These are phyloP conservation scores for Brachyhypopomus gauderio DNA, from an alignment of 2,113 vertebrate species.

Conservation along the genomic window DNA sequence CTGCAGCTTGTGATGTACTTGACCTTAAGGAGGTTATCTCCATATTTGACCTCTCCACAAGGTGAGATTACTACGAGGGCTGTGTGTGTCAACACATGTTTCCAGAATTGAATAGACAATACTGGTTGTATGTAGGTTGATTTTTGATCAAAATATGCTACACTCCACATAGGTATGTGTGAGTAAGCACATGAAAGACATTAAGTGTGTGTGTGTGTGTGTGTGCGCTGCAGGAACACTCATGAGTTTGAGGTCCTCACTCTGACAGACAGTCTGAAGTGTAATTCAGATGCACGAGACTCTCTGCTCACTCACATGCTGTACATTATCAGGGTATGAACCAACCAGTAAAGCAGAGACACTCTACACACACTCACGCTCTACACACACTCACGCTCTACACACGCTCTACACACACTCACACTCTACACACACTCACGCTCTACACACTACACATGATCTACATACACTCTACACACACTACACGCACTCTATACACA, in stretches of 20 bases:
- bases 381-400: neutral
- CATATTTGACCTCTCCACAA: slow-evolving; percentile 60
- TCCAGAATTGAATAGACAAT: no score
- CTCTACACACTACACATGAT: no score
- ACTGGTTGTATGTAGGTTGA: no score
- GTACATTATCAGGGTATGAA: slow-evolving; percentile 73
- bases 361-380: neutral
- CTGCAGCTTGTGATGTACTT: slow-evolving; percentile 74
- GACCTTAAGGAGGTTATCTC: slow-evolving; percentile 74
- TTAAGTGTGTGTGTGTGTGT: neutral
- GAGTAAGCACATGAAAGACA: no score
- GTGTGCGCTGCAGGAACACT: slow-evolving; percentile 32
- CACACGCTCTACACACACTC: neutral
- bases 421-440: neutral
- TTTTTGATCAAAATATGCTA: no score
- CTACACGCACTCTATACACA: no score
- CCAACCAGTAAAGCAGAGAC: neutral
- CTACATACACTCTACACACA: no score
- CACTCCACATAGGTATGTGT: no score
- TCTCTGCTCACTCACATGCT: slow-evolving; percentile 62
- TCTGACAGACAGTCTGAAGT: slow-evolving; percentile 63
- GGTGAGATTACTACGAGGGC: slow-evolving; percentile 34
- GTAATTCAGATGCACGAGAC: slow-evolving; percentile 58
- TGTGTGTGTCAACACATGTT: neutral
- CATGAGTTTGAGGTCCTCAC: slow-evolving; percentile 72